phyloP scores from a whole-genome alignment of 2,797 vertebrate species.

The Micrastur ruficollis region DNA sequence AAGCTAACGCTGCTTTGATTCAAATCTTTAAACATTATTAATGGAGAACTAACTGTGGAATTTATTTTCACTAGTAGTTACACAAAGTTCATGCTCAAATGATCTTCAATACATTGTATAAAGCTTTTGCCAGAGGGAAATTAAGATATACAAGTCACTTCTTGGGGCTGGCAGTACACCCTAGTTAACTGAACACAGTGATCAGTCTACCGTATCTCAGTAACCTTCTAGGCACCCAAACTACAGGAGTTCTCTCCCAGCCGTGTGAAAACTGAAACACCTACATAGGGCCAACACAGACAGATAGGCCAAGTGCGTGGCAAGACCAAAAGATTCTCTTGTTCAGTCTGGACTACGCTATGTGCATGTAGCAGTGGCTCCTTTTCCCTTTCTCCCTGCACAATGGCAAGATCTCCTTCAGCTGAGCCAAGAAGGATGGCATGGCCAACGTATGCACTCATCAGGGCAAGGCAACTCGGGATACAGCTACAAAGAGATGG shows the following conservation, averaged over 20 bases:
- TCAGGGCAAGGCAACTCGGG: neutral
- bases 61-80: conserved; percentile 1
- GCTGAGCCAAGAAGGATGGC: neutral
- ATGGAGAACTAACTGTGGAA: neutral
- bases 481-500: neutral
- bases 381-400: neutral
- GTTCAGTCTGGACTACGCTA: neutral
- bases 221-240: neutral
- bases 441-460: neutral
- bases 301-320: neutral
- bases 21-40: neutral
- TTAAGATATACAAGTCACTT: neutral
- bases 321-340: neutral
- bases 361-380: fast-evolving
- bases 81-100: neutral
- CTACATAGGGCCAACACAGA: neutral
- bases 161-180: neutral
- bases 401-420: neutral
- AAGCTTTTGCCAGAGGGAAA: neutral
- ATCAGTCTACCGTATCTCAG: neutral
- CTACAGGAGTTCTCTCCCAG: neutral
- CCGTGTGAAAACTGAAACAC: neutral
- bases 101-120: neutral
- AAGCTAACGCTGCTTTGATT: neutral
- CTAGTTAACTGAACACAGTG: neutral